Conservation (phyloP, 2,888 invertebrate species). For the Horisme vitalbata region DNA sequence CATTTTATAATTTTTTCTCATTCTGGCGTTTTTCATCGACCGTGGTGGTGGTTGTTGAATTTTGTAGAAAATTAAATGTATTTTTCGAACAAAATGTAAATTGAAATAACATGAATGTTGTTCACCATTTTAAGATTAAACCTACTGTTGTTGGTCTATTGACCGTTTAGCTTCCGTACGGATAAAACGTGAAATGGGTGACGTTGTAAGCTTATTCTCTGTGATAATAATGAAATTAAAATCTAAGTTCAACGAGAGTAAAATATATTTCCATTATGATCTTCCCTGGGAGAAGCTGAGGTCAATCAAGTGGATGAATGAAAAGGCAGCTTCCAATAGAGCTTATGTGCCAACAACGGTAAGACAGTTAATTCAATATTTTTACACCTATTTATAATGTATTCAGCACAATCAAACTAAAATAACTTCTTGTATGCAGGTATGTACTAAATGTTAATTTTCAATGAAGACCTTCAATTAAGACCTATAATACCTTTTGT, state of each 20-base stretch:
- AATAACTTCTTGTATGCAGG: slow-evolving; percentile 1
- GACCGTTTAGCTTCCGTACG: slow-evolving; percentile 56
- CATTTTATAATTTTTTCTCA: slow-evolving; percentile 31
- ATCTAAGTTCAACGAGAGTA: slow-evolving; percentile 77
- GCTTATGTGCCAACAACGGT: slow-evolving; percentile 93
- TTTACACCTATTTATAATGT: neutral
- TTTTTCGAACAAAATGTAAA: slow-evolving; percentile 56
- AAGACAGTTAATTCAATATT: slow-evolving; percentile 33
- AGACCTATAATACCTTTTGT: no score
- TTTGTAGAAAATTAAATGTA: slow-evolving; percentile 37
- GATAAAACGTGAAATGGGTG: slow-evolving; percentile 67
- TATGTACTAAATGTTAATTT: neutral
- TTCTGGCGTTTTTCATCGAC: slow-evolving; percentile 52
- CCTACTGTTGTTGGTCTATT: slow-evolving; percentile 61
- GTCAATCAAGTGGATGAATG: slow-evolving; percentile 90
- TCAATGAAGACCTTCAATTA: neutral
- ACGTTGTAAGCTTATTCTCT: slow-evolving; percentile 78
- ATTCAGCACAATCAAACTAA: no score
- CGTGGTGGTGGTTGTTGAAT: slow-evolving; percentile 42
- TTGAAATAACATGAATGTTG: slow-evolving; percentile 65
- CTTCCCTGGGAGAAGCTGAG: slow-evolving; percentile 73
- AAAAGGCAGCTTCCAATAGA: slow-evolving; percentile 86
- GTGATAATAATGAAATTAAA: slow-evolving; percentile 80
- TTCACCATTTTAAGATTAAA: slow-evolving; percentile 50
- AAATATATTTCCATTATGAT: slow-evolving; percentile 72